phyloP scores from a whole-genome alignment of 2,113 vertebrate genomes.

The Epinephelus cyanopodus region DNA sequence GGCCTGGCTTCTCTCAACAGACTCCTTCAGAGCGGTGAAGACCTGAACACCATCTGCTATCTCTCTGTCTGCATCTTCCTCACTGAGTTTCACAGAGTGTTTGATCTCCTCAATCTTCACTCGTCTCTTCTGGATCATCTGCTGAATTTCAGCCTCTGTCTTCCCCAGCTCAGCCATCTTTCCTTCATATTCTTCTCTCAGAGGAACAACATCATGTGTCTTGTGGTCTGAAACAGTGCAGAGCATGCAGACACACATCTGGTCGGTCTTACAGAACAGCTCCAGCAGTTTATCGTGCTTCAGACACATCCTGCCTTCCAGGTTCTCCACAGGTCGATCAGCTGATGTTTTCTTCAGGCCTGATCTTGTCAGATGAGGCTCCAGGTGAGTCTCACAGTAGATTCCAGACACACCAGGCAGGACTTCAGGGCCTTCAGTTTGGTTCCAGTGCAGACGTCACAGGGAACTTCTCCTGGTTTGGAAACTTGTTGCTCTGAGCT shows the following conservation, averaged over 20 bases:
- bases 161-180: not conserved
- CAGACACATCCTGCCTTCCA: too few species aligned
- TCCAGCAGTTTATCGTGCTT: constrained; percentile 1
- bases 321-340: not conserved
- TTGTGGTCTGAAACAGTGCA: constrained; percentile 6
- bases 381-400: not conserved
- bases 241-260: not conserved
- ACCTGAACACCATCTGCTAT: not conserved
- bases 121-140: not conserved
- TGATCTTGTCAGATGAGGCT: not conserved
- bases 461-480: constrained; percentile 6
- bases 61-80: not conserved
- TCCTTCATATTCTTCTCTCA: constrained; percentile 1
- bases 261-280: not conserved
- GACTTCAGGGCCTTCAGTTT: too few species aligned
- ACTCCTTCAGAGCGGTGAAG: not conserved
- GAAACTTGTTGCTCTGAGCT: too few species aligned
- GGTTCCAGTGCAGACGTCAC: too few species aligned
- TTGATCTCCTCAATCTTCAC: not conserved
- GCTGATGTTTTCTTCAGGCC: not conserved
- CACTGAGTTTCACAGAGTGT: not conserved
- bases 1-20: not conserved
- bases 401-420: not conserved
- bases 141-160: not conserved
- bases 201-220: constrained; percentile 5